Evolutionary conservation across 2,113 vertebrate genomes (phyloP).

Genomic region (Alaudala cheleensis): DNA sequence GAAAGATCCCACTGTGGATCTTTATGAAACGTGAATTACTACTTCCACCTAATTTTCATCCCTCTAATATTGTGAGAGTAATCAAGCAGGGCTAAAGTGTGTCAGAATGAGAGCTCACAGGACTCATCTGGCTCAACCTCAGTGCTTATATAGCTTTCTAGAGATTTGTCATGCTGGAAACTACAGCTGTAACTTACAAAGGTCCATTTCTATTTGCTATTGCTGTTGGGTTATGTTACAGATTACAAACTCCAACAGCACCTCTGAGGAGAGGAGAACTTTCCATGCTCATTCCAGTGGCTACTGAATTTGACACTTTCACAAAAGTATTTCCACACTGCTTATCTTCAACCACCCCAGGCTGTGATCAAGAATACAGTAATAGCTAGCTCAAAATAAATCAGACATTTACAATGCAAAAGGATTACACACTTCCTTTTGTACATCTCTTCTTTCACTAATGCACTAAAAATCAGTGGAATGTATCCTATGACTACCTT

Average conservation of each 20-base stretch:
- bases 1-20: not conserved
- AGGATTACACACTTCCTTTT: not conserved
- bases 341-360: not conserved
- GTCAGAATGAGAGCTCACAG: not conserved
- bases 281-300: not conserved
- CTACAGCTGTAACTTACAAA: not conserved
- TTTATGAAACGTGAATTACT: not conserved
- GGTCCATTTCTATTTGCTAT: not conserved
- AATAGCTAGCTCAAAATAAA: not conserved
- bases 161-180: not conserved
- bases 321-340: not conserved
- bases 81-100: not conserved
- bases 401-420: not conserved
- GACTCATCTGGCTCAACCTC: not conserved
- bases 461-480: not conserved
- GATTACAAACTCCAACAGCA: not conserved
- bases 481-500: not conserved
- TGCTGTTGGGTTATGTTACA: not conserved
- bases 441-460: not conserved
- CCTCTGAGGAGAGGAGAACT: not conserved
- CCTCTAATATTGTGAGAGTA: not conserved
- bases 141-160: not conserved
- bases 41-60: not conserved
- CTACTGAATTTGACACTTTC: not conserved
- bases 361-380: not conserved